Conservation (phyloP, 2,797 vertebrate genomes). For the Emydoidea blandingii region DNA sequence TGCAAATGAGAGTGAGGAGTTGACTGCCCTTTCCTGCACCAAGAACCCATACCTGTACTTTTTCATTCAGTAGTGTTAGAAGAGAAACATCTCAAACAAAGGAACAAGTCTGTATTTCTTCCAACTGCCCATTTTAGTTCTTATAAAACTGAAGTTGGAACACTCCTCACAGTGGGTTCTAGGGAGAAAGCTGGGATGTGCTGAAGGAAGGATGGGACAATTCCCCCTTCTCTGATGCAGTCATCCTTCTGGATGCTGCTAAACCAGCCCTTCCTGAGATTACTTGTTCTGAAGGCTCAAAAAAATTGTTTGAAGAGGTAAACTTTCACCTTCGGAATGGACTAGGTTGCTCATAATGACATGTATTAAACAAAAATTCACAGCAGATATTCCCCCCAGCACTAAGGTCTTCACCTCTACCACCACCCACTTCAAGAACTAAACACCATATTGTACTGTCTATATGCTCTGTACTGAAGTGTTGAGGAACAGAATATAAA, state of each 20-base stretch:
- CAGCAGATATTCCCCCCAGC: neutral
- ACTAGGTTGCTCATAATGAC: neutral
- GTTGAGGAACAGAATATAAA: neutral
- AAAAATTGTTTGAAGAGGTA: neutral
- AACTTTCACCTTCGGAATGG: neutral
- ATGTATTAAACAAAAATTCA: neutral
- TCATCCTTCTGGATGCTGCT: neutral
- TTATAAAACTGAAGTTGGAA: neutral
- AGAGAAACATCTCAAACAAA: neutral
- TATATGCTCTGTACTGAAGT: neutral
- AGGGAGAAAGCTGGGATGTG: neutral
- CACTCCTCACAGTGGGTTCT: accelerated
- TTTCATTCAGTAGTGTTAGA: neutral
- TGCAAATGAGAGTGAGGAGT: neutral
- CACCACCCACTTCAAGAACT: neutral
- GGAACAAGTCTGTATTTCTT: neutral
- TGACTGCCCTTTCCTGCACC: neutral
- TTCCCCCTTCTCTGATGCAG: neutral
- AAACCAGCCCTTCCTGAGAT: neutral
- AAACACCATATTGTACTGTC: neutral
- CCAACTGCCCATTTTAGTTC: neutral
- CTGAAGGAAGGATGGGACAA: neutral
- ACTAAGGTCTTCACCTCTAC: neutral
- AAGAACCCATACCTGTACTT: neutral
- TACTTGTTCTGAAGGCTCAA: neutral